Evolutionary conservation across 1,140 invertebrate genomes (phyloP).

Genomic region (Ephestia elutella): DNA sequence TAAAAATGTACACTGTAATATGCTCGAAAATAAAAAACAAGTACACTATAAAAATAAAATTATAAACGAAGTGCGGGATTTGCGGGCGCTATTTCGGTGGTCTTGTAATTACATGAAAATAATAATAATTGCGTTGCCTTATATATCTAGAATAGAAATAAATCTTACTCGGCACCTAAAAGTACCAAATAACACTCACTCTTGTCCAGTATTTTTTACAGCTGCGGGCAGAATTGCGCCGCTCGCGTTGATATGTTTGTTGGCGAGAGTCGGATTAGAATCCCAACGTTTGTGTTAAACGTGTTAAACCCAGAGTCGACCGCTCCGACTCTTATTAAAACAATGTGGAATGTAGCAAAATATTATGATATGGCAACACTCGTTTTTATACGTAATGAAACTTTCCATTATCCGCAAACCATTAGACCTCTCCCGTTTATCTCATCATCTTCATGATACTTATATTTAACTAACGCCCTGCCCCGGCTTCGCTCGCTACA

Average conservation of each 20-base stretch:
- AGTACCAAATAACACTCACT: neutral
- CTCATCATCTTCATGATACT: too few species aligned
- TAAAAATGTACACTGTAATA: too few species aligned
- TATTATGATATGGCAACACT: neutral
- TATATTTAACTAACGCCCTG: too few species aligned
- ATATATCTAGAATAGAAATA: too few species aligned
- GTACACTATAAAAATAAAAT: too few species aligned
- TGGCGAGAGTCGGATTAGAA: neutral
- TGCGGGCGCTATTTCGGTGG: too few species aligned
- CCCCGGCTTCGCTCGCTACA: too few species aligned
- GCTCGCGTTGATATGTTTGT: conserved; percentile 9
- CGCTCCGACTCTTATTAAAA: neutral
- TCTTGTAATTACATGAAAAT: too few species aligned
- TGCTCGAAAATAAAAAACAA: too few species aligned
- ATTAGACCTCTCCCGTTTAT: neutral
- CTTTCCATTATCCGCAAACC: neutral
- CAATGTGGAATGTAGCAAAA: neutral
- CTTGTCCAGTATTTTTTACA: conserved; percentile 4
- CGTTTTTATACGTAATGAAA: neutral
- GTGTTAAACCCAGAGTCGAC: neutral
- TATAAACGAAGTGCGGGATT: too few species aligned
- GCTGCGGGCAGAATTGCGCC: neutral
- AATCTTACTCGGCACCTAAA: too few species aligned
- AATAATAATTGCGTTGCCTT: too few species aligned
- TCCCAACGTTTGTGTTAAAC: neutral